Evolutionary conservation across 2,113 vertebrate genomes (phyloP).

Genomic region (Ptilonorhynchus violaceus): DNA sequence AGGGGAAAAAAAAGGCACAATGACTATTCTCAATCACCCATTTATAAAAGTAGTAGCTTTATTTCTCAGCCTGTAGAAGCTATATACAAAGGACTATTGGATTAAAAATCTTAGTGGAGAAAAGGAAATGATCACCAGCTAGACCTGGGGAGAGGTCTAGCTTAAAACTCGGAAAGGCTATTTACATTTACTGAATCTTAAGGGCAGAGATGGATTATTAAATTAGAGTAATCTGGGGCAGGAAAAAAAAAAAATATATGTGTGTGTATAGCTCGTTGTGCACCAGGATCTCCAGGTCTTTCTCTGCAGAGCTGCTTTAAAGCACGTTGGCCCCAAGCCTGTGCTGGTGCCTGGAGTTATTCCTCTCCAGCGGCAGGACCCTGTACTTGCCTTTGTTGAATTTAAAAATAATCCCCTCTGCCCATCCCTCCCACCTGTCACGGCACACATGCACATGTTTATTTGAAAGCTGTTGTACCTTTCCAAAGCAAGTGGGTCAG

Average conservation of each 20-base stretch:
- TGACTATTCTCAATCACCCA: not conserved
- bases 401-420: not conserved
- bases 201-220: not conserved
- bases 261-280: not conserved
- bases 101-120: not conserved
- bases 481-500: not conserved
- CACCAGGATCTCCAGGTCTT: not conserved
- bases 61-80: not conserved
- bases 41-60: not conserved
- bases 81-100: not conserved
- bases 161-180: not conserved
- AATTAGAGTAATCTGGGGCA: not conserved
- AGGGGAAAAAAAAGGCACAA: not conserved
- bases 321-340: not conserved
- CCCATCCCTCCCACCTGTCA: not conserved
- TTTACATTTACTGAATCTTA: not conserved
- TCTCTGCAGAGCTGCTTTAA: not conserved
- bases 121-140: not conserved
- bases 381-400: not conserved
- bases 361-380: not conserved
- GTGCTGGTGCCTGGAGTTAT: not conserved
- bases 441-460: not conserved
- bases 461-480: not conserved
- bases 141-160: not conserved
- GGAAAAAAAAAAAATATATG: not conserved